phyloP scores from a whole-genome alignment of 2,888 invertebrate genomes.

The Tachina fera region DNA sequence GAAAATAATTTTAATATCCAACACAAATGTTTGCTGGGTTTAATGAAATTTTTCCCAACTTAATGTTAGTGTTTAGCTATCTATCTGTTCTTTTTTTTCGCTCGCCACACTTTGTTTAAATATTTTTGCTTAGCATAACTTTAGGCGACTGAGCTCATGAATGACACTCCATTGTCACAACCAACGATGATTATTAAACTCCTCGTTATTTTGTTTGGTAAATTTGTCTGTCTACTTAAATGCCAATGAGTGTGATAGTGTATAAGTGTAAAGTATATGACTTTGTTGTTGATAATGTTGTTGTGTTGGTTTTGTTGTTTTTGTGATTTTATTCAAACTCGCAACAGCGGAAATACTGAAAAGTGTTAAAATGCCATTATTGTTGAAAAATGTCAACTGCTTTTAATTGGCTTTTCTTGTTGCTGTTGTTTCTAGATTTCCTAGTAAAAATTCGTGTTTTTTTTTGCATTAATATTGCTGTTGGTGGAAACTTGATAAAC shows the following conservation, averaged over 20 bases:
- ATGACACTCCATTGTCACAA: slow-evolving; percentile 62
- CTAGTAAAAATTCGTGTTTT: slow-evolving; percentile 29
- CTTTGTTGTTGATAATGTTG: slow-evolving; percentile 7
- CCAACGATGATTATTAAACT: slow-evolving; percentile 20
- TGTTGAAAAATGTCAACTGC: slow-evolving; percentile 71
- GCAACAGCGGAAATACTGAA: slow-evolving; percentile 68
- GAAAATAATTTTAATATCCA: too few relatives aligned
- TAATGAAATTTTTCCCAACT: neutral
- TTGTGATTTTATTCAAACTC: slow-evolving; percentile 62
- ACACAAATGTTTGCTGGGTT: neutral
- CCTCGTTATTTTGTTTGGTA: slow-evolving; percentile 17
- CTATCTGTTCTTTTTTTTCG: slow-evolving; percentile 27
- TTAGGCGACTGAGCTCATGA: slow-evolving; percentile 68
- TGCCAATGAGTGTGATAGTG: neutral
- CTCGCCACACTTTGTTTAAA: slow-evolving; percentile 62
- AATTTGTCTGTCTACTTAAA: slow-evolving; percentile 43
- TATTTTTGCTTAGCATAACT: slow-evolving; percentile 69
- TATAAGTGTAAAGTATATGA: neutral
- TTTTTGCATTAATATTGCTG: slow-evolving; percentile 12
- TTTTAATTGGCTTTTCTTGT: slow-evolving; percentile 72
- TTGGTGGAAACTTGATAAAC: slow-evolving; percentile 19
- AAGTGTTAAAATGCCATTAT: slow-evolving; percentile 72
- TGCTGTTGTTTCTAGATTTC: slow-evolving; percentile 63
- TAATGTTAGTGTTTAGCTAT: slow-evolving; percentile 1
- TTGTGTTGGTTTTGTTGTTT: slow-evolving; percentile 9